These are phyloP conservation scores for Meriones psammophilus DNA, from an alignment of 2,797 vertebrate species.

Conservation along the genomic window DNA sequence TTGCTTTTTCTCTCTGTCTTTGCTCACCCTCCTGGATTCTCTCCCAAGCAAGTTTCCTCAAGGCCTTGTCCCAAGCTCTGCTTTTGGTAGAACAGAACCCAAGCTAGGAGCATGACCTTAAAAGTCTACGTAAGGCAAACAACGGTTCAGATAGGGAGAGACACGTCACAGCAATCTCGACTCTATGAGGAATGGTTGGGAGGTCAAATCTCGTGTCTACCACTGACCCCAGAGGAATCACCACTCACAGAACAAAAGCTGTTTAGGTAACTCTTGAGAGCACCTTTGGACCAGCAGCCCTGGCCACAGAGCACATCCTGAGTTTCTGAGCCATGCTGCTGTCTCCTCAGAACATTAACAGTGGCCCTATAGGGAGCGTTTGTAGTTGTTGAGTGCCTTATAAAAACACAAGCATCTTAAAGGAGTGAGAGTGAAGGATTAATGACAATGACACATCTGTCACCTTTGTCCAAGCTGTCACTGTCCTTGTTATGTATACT, in stretches of 20 bases:
- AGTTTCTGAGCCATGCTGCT: background rate
- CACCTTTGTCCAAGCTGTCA: background rate
- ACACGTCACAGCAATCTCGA: background rate
- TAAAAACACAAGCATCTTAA: constrained; percentile 7
- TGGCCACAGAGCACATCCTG: background rate
- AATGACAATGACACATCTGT: background rate
- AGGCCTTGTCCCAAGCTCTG: background rate
- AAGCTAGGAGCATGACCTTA: background rate
- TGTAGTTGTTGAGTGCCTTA: background rate
- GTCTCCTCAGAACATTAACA: background rate
- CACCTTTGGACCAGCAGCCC: background rate
- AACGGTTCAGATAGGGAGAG: background rate
- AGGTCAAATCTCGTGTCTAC: background rate
- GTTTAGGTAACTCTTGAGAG: background rate
- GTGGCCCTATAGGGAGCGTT: background rate
- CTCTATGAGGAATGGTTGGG: background rate
- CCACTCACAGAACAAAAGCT: background rate
- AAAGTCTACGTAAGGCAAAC: background rate
- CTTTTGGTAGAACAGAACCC: background rate
- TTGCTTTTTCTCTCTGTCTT: background rate
- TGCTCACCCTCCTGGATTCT: background rate
- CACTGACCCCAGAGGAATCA: background rate
- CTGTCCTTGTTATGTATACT: background rate
- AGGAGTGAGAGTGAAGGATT: background rate
- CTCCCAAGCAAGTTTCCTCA: background rate